Base-by-base conservation (phyloP, 1,140 invertebrate genomes). In the Aethina tumida region DNA sequence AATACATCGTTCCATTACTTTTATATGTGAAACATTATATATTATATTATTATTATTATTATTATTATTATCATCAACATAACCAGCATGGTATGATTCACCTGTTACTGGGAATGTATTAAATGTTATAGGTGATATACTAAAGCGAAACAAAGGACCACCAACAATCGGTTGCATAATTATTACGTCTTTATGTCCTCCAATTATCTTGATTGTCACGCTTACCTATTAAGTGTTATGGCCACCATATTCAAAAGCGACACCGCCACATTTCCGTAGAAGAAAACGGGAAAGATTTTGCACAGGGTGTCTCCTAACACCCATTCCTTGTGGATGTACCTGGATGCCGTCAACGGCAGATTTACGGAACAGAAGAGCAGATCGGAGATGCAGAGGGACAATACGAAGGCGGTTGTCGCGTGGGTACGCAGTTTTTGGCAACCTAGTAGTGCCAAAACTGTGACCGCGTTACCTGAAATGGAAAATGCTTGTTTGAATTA, bases 161-260 rank as follows among this genome's bases (percentile, higher is more conserved):
- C n/a, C n/a, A n/a, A n/a, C n/a, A n/a, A n/a, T n/a, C n/a, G n/a
- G n/a, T n/a, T n/a, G n/a, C n/a, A n/a, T n/a, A n/a, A n/a, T n/a
- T n/a, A n/a, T n/a, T n/a, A n/a, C n/a, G n/a, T n/a, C n/a, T n/a
- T n/a, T n/a, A n/a, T n/a, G n/a, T n/a, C n/a, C n/a, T n/a, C n/a
- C n/a, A n/a, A n/a, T n/a, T n/a, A n/a, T n/a, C n/a, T n/a, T n/a
- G n/a, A n/a, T n/a, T n/a, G 6, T 30, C 7, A 35, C 37, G 33
- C 59, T 58, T 64, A 90, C 84, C 87, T 79, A 64, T 91, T 91
- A 31, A 91, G 67, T 10, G 88, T 89, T 47, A 92, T 91, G 39
- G 82, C 84, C 18, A 89, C 85, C 80, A 92, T 91, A 52, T 84
- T 88, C 26, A 91, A 69, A 15, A 92, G 63, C 1, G 84, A 90